Percentiles rank a stretch among this genome's conserved stretches.
phyloP scores from a whole-genome alignment of 2,113 vertebrate genomes.

The Oryzias celebensis region DNA sequence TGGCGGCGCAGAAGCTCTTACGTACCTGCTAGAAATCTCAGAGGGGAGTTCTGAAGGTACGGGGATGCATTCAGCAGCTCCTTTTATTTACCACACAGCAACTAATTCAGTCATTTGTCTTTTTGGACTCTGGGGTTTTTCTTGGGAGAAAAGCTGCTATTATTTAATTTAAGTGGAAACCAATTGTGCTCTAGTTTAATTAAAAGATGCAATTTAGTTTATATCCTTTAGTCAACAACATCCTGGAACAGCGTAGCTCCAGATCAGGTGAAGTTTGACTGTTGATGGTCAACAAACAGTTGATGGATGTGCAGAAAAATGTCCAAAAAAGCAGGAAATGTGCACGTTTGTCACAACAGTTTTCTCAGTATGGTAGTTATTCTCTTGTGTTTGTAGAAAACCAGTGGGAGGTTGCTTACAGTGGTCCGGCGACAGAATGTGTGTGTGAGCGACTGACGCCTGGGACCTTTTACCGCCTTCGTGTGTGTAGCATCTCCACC shows the following conservation, averaged over 20 bases:
- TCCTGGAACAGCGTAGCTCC: no score
- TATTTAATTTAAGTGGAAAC: no score
- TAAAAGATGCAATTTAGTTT: no score
- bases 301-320: background rate
- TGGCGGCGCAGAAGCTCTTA: constrained; percentile 92
- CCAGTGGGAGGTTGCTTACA: constrained; percentile 92
- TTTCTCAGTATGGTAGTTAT: constrained; percentile 1
- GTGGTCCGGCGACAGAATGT: constrained; percentile 87
- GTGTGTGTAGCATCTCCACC: constrained; percentile 92
- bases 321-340: background rate
- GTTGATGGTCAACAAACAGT: no score
- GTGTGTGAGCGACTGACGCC: constrained; percentile 88
- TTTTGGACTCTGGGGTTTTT: no score
- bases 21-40: constrained; percentile 91
- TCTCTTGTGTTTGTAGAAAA: constrained; percentile 67
- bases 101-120: no score
- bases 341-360: background rate
- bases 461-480: constrained; percentile 89
- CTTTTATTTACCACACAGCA: background rate
- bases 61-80: background rate
- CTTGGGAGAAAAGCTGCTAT: no score
- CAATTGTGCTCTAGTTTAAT: no score
- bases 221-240: no score
- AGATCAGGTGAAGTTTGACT: no score
- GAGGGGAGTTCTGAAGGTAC: constrained; percentile 92